These are phyloP conservation scores for Anagyrus pseudococci DNA, from an alignment of 2,888 invertebrate species.

Conservation along the genomic window DNA sequence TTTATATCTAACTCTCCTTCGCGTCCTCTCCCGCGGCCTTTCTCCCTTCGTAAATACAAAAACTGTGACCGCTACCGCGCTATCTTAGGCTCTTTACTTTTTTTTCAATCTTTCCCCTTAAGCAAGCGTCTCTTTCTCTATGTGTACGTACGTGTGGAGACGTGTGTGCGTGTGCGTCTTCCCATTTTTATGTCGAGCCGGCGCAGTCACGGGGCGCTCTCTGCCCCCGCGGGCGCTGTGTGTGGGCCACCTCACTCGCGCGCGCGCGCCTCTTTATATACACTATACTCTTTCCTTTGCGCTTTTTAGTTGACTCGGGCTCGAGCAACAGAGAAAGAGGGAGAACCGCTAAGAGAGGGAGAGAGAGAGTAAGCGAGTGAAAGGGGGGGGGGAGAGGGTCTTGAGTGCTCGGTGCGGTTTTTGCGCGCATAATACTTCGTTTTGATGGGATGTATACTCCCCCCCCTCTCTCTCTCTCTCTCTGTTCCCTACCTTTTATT, in stretches of 20 bases:
- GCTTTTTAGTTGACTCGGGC: slow-evolving; percentile 18
- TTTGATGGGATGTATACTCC: slow-evolving; percentile 8
- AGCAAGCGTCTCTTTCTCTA: slow-evolving; percentile 11
- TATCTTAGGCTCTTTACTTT: slow-evolving; percentile 22
- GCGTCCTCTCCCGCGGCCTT: no score
- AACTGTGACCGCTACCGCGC: slow-evolving; percentile 13
- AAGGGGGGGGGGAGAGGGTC: neutral
- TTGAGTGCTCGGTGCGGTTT: slow-evolving; percentile 18
- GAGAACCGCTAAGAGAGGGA: no score
- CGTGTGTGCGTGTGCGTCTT: neutral
- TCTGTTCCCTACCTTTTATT: no score
- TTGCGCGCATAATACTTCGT: slow-evolving; percentile 15
- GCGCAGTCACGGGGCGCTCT: neutral
- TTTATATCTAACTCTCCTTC: neutral
- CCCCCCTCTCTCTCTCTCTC: no score
- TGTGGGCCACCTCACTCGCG: neutral
- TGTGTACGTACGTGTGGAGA: no score
- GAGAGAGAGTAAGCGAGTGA: no score
- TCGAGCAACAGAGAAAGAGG: no score
- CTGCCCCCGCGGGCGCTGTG: neutral
- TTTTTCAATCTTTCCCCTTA: slow-evolving; percentile 29
- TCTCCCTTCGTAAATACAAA: slow-evolving; percentile 18
- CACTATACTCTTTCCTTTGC: slow-evolving; percentile 3
- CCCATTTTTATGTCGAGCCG: no score
- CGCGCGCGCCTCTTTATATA: no score